Evolutionary conservation across 1,140 invertebrate species (phyloP).

Genomic region (Aricia agestis): DNA sequence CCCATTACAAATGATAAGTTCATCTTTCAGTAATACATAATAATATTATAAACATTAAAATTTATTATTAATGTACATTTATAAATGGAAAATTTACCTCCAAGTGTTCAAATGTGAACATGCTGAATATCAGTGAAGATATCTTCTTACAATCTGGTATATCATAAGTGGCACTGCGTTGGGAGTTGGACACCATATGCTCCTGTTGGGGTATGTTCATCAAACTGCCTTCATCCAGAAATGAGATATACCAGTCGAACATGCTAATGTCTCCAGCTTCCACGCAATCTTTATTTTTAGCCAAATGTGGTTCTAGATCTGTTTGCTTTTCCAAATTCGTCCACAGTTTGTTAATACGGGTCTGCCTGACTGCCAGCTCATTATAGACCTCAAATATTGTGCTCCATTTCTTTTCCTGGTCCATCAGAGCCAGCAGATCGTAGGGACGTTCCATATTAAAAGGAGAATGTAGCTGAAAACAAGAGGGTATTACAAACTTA

Average conservation of each 20-base stretch:
- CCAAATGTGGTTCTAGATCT: constrained; percentile 80
- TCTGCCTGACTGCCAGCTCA: constrained; percentile 80
- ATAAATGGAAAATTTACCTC: constrained; percentile 71
- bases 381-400: constrained; percentile 81
- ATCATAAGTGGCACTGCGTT: constrained; percentile 49
- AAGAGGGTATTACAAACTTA: constrained; percentile 11
- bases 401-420: constrained; percentile 85
- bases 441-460: constrained; percentile 87
- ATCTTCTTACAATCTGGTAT: constrained; percentile 83
- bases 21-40: no score
- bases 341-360: constrained; percentile 81
- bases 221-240: constrained; percentile 73
- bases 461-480: constrained; percentile 81
- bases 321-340: constrained; percentile 77
- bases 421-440: constrained; percentile 87
- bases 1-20: no score
- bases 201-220: constrained; percentile 47
- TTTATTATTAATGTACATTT: no score
- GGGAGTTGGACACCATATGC: constrained; percentile 37
- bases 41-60: no score
- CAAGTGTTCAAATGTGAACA: constrained; percentile 89
- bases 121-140: constrained; percentile 83
- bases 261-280: constrained; percentile 79
- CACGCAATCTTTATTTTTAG: constrained; percentile 82
- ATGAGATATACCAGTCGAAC: constrained; percentile 84